These are phyloP conservation scores for Watsonalla cultraria DNA, from an alignment of 2,888 invertebrate species.

Conservation along the genomic window DNA sequence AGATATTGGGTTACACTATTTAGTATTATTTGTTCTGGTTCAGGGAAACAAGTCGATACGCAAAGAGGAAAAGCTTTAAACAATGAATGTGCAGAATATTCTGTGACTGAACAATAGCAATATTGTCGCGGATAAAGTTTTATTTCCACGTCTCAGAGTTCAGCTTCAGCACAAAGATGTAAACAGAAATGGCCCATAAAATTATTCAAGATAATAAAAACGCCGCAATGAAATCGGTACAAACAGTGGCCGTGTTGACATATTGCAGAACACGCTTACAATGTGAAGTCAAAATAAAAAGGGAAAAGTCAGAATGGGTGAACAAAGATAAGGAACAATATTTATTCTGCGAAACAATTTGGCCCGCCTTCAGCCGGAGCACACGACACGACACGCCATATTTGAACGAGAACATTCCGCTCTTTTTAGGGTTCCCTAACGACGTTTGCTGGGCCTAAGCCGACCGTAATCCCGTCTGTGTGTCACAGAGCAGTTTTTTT, in stretches of 20 bases:
- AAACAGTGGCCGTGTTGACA: slow-evolving; percentile 38
- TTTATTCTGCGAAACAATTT: slow-evolving; percentile 46
- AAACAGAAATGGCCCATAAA: slow-evolving; percentile 25
- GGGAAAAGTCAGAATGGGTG: slow-evolving; percentile 33
- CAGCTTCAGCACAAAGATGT: slow-evolving; percentile 13
- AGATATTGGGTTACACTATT: no score
- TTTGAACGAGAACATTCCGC: slow-evolving; percentile 17
- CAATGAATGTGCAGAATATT: neutral
- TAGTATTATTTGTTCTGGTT: no score
- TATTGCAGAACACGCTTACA: slow-evolving; percentile 33
- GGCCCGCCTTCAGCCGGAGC: slow-evolving; percentile 11
- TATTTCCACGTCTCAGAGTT: neutral
- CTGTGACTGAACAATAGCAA: neutral
- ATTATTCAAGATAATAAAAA: slow-evolving; percentile 37
- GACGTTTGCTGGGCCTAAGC: no score
- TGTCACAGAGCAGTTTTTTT: no score
- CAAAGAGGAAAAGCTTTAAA: no score
- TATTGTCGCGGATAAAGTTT: neutral
- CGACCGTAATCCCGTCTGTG: no score
- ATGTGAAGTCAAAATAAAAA: slow-evolving; percentile 40
- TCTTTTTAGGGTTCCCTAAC: neutral
- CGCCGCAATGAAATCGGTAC: slow-evolving; percentile 26
- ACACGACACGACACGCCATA: slow-evolving; percentile 8
- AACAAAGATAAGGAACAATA: slow-evolving; percentile 37
- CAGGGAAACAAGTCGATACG: no score